phyloP scores from a whole-genome alignment of 2,113 vertebrate genomes.

The Pomatorhinus ruficollis region DNA sequence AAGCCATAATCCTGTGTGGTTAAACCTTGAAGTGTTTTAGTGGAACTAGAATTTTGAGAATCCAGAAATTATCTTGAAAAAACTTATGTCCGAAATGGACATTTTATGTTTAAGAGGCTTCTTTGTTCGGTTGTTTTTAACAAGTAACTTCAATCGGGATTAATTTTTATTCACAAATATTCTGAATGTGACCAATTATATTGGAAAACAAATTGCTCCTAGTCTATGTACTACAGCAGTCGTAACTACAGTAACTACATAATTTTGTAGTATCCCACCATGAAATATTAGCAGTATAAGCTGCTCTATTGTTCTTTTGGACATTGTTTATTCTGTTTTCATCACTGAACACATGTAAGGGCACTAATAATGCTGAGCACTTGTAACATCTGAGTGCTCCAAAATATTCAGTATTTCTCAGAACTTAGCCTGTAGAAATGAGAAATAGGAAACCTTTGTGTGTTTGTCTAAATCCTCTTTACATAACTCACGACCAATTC shows the following conservation, averaged over 20 bases:
- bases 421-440: neutral
- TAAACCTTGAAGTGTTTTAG: neutral
- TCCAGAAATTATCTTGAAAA: neutral
- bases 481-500: neutral
- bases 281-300: neutral
- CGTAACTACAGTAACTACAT: no score
- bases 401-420: neutral
- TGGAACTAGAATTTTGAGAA: neutral
- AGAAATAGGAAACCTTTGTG: neutral
- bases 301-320: neutral
- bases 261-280: neutral
- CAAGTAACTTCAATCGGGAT: neutral
- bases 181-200: neutral
- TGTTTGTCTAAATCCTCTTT: neutral
- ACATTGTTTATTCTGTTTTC: neutral
- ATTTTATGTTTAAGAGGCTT: neutral
- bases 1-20: neutral
- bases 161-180: neutral
- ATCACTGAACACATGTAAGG: neutral
- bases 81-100: neutral
- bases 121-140: neutral
- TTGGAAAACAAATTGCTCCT: neutral
- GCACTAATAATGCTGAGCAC: neutral
- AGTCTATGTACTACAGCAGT: neutral
- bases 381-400: neutral